Base-by-base conservation (phyloP, 2,113 vertebrate genomes). In the Spermophilus dauricus region DNA sequence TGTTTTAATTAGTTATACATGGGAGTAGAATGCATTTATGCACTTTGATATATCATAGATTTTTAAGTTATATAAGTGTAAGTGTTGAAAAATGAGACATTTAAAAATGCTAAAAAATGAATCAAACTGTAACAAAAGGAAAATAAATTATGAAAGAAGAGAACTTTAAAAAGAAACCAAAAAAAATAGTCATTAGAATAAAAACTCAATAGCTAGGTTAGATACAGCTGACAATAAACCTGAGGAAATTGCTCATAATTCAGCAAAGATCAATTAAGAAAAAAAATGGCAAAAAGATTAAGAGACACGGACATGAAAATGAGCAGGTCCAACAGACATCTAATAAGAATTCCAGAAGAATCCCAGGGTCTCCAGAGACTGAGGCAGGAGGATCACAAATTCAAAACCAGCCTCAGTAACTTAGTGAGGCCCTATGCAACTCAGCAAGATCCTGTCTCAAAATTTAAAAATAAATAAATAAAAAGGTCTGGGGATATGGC, bases 161-260 rank as follows among this genome's bases (percentile, higher is more conserved):
- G 72, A 28, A 34, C 53, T 88, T 94, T 96, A 22, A n/a, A 76
- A 87, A 96, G 9, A 30, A 84, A 95, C 72, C 72, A 26, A 11
- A 80, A 80, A 93, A 97, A 89, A 53, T 67, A 72, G 30, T 42
- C 45, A 87, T 67, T 90, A 72, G 12, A 88, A 96, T 85, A 93
- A 89, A 96, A 93, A 17, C 13, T 93, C 26, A 77, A 56, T 45
- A 8, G n/a, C 32, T 95, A 81, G 42, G 9, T 61, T 85, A 56
- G 28, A 72, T 22, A 82, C 0, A 91, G 42, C 67, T 80, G 63
- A 75, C 56, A 94, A 84, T 11, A 83, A 93, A 88, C 22, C 26
- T 84, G n/a, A 88, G 69, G 51, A 91, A 81, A 96, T 94, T 61
- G 83, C 65, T 90, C 73, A 93, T 67, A 93, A 70, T 77, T 88